A percentile compares a stretch with the other conserved stretches of the same genome.
Conservation (phyloP, 2,797 vertebrate genomes). For the Pseudochirops corinnae region DNA sequence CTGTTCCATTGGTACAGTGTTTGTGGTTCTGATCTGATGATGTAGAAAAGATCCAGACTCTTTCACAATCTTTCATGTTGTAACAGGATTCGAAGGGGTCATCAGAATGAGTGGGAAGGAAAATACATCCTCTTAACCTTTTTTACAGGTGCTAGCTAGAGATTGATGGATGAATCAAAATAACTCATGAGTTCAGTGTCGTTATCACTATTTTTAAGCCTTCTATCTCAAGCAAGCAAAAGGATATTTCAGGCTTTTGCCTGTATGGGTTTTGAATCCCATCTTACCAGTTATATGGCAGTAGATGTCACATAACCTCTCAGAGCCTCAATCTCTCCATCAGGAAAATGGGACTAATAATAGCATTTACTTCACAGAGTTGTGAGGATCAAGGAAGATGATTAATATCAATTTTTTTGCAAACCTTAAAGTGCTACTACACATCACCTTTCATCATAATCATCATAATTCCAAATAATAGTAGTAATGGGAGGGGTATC, state of each 20-base stretch:
- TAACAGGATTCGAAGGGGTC: background rate
- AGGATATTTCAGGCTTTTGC: background rate
- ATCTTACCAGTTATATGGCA: background rate
- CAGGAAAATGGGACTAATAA: background rate
- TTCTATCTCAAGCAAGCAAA: slow-evolving; percentile 18
- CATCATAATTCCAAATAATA: background rate
- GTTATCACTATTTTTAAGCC: background rate
- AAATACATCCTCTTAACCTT: background rate
- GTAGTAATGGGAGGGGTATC: background rate
- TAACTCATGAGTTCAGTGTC: slow-evolving; percentile 30
- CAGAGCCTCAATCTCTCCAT: background rate
- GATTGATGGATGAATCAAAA: slow-evolving; percentile 21
- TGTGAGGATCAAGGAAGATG: background rate
- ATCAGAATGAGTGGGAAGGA: background rate
- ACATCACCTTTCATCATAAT: background rate
- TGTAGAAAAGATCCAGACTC: slow-evolving; percentile 13
- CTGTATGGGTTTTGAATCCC: background rate
- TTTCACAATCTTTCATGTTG: background rate
- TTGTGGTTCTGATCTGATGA: slow-evolving; percentile 17
- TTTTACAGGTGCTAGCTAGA: background rate
- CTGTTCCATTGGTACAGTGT: background rate
- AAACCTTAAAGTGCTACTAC: background rate
- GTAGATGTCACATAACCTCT: background rate
- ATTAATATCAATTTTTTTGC: background rate
- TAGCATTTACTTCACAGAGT: background rate